Base-by-base conservation (phyloP, 2,113 vertebrate species). In the Xerus inauris region DNA sequence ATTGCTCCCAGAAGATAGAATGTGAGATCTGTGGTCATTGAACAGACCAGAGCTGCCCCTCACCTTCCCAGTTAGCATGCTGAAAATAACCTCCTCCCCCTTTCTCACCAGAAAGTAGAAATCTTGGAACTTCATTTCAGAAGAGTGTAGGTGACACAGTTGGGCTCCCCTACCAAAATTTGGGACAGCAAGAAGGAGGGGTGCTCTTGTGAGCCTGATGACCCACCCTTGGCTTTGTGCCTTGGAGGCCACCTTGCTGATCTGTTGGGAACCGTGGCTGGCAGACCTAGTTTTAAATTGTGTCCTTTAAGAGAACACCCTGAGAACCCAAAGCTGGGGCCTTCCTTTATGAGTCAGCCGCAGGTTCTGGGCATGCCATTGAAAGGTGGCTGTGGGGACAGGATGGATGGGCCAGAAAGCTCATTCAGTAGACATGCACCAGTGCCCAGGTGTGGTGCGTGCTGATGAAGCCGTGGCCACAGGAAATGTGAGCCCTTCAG, bases 1-100 rank as follows among this genome's bases (percentile, higher is more conserved):
- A 45, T 91, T 59, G 67, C 95, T 93, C 73, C n/a, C 6, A 38
- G 49, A 96, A 89, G 86, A 91, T 26, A 49, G 87, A 95, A 94
- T 79, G 73, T 93, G 87, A 89, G 16, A 83, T 91, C 89, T 81
- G 24, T 3, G 75, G 19, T 88, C 47, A 67, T 24, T 89, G 64
- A 85, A 20, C 38, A 92, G 26, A 79, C 71, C 38, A 65, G 19
- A 28, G 54, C 62, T 83, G 82, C 92, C 75, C 83, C 86, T 85
- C 57, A 40, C 45, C 79, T 86, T 94, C 72, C 54, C 71, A 79
- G n/a, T 67, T 65, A 64, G 45, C 38, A 57, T 90, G 85, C 84
- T 96, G 76, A 94, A 87, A 96, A 96, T 92, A 87, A 38, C 38
- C 17, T 28, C 24, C 14, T 80, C 8, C 57, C 6, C 73, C 20